Evolutionary conservation across 2,888 invertebrate genomes (phyloP), one percentile per base, ranked within the genome.

Genomic region (Noctua fimbriata): DNA sequence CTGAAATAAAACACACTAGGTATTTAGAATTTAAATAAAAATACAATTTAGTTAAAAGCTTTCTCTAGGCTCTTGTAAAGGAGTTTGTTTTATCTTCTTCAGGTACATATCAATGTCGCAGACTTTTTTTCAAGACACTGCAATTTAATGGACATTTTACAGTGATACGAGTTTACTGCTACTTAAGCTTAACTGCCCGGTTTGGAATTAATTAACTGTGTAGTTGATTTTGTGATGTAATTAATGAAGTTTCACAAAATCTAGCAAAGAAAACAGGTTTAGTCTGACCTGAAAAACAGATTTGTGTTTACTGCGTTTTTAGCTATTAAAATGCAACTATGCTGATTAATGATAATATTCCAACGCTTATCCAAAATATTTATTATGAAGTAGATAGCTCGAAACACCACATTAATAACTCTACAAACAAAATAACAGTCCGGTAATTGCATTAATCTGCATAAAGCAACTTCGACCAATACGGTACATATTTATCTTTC

Each of bases 1-100:
- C 87, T 87, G 81, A 85, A 89, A 85, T 89, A 89, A 89, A 88
- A 89, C 86, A 85, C 85, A 88, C 89, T 83, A 82, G 87, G 86
- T 88, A 87, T 89, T 89, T 84, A 84, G 84, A 89, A 89, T 89
- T 89, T 89, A 89, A 89, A 87, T 89, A 88, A 89, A 89, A 89
- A 88, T 88, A 88, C 89, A 89, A 89, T 89, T 87, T 84, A 81
- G 84, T 87, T 89, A 86, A 89, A 88, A 89, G 89, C 83, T 79
- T 87, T 82, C 60, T 71, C 84, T 78, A 84, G 78, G 69, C 76
- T 74, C 67, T 65, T 75, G 66, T 66, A 70, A 65, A 75, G 24
- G 77, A 73, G 87, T 86, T 81, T 78, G 47, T 87, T 80, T 77
- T 83, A 74, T 78, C 63, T 80, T 65, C 65, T 79, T 66, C 80